Conservation (phyloP, 2,113 vertebrate species). For the Campylomormyrus tamandua region DNA sequence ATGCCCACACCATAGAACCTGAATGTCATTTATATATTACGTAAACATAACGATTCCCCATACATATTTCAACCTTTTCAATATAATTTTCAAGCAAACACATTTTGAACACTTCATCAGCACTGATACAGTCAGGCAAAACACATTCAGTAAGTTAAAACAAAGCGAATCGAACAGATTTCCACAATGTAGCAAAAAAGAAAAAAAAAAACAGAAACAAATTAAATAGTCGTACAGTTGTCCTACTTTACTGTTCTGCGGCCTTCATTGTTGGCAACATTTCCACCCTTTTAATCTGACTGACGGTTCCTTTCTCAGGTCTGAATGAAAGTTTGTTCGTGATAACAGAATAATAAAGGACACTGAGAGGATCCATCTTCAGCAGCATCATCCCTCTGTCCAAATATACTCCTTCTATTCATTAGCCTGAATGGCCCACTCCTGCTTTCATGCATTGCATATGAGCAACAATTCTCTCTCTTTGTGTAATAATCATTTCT, state of each 20-base stretch:
- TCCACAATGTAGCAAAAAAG: neutral
- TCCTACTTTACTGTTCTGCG: neutral
- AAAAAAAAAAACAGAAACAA: neutral
- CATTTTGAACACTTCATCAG: neutral
- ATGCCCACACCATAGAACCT: neutral
- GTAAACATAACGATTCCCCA: neutral
- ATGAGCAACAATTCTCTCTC: neutral
- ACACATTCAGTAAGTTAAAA: neutral
- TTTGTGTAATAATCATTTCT: neutral
- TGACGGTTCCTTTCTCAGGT: neutral
- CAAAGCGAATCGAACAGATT: neutral
- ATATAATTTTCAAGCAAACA: constrained; percentile 16
- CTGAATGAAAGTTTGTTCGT: neutral
- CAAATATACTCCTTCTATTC: neutral
- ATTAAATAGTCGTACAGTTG: neutral
- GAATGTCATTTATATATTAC: neutral
- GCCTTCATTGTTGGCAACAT: neutral
- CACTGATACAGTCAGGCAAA: constrained; percentile 8
- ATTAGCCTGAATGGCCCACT: neutral
- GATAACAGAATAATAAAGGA: constrained; percentile 1
- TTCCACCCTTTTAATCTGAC: neutral
- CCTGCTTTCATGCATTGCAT: neutral
- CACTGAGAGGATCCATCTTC: neutral
- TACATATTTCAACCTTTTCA: constrained; percentile 12
- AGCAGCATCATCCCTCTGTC: neutral